A percentile compares a stretch with the other conserved stretches of the same genome.
phyloP scores from a whole-genome alignment of 2,888 invertebrate species.

The Atrina japonica region DNA sequence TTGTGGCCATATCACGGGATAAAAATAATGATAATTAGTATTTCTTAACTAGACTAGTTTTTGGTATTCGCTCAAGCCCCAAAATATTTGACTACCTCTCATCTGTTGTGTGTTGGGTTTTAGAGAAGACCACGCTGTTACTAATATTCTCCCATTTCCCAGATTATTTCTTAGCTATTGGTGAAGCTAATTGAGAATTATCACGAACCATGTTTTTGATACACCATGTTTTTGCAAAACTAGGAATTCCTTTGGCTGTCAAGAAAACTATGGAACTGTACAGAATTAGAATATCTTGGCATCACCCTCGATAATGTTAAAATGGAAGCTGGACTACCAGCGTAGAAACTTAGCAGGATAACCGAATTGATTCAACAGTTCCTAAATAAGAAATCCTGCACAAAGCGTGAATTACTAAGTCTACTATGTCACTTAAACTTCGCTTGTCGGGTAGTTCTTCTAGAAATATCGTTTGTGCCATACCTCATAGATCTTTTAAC shows the following conservation, averaged over 20 bases:
- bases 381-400: constrained; percentile 28
- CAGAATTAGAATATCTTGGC: constrained; percentile 45
- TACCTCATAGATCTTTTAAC: constrained; percentile 36
- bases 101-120: constrained; percentile 30
- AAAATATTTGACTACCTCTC: constrained; percentile 35
- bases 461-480: constrained; percentile 44
- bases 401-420: constrained; percentile 39
- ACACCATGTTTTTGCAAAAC: constrained; percentile 16
- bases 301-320: constrained; percentile 38
- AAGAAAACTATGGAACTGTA: constrained; percentile 42
- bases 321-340: constrained; percentile 44
- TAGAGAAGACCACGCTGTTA: constrained; percentile 9
- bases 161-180: constrained; percentile 37
- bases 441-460: constrained; percentile 39
- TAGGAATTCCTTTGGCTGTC: constrained; percentile 36
- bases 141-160: constrained; percentile 24
- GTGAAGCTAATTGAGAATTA: constrained; percentile 16
- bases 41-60: constrained; percentile 37
- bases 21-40: constrained; percentile 42
- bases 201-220: constrained; percentile 23
- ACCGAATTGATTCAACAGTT: constrained; percentile 18
- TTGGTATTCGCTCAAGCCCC: constrained; percentile 31
- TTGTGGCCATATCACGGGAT: constrained; percentile 38
- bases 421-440: constrained; percentile 43
- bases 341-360: constrained; percentile 33